Evolutionary conservation across 2,797 vertebrate species (phyloP).

Genomic region (Platalea minor): DNA sequence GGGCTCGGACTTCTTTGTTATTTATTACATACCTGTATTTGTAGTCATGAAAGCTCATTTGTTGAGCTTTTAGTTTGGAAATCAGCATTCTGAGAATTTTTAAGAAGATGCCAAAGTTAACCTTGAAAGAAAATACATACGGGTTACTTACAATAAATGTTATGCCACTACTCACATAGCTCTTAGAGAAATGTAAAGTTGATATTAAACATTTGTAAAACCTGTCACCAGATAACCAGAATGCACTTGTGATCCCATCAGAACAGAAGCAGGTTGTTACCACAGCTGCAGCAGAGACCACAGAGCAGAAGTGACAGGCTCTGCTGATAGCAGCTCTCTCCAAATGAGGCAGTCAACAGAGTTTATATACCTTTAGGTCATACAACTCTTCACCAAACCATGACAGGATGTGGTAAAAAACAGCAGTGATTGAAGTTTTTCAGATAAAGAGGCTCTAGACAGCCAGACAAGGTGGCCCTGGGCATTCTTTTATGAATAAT

Average conservation of each 20-base stretch:
- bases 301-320: background rate
- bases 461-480: background rate
- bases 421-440: background rate
- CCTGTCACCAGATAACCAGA: background rate
- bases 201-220: background rate
- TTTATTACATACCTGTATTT: conserved; percentile 86
- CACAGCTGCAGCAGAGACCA: background rate
- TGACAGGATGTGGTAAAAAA: background rate
- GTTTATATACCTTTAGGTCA: background rate
- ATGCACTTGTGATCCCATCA: background rate
- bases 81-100: conserved; percentile 91
- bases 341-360: background rate
- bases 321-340: background rate
- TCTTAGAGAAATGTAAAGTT: background rate
- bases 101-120: conserved; percentile 93
- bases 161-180: background rate
- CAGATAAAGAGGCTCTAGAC: background rate
- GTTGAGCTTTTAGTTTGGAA: conserved; percentile 93
- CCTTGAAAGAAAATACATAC: conserved; percentile 74
- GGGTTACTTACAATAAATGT: background rate
- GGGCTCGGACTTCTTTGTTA: background rate
- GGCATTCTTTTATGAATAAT: background rate
- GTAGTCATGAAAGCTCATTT: conserved; percentile 91
- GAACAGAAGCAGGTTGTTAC: background rate
- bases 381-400: background rate